Evolutionary conservation across 1,140 invertebrate species (phyloP), one percentile per base, ranked within the genome.

Genomic region (Drosophila ogumai): DNA sequence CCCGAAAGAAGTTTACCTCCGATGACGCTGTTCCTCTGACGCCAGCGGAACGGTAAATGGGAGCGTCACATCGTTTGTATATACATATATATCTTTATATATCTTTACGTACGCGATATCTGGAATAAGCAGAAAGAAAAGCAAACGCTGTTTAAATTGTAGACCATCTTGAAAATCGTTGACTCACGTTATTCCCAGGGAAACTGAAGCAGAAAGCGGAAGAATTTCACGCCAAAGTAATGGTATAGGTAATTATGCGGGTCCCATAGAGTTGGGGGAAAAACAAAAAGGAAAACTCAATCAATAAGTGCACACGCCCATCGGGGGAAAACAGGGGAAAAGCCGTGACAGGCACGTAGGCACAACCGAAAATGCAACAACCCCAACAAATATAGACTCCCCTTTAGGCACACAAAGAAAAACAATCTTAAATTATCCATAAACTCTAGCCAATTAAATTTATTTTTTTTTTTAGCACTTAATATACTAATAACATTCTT

Each of bases 101-200:
- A 17, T 63, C 22, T 56, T 56, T 25, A 4, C 8, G 10, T 10
- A 63, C 13, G n/a, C 40, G 61, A 38, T 68, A 65, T 28, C 36
- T 52, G n/a, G 13, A 31, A 41, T 59, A 67, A 54, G 43, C 36
- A 68, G 36, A 44, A 65, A 82, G 68, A 73, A 66, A 82, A 61
- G 40, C 59, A 72, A 49, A 38, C n/a, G 32, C 59, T 28, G n/a
- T 52, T 60, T 69, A 60, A 54, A 32, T 75, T 52, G 54, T 78
- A 46, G 50, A 64, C 58, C 40, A 59, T 55, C 71, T 59, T 25
- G 43, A 50, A 82, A 79, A 75, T 32, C 63, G 82, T 86, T 76
- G 82, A 82, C 82, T 86, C 82, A 86, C 55, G 66, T 60, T 82
- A 61, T 86, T 87, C 75, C 79, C 82, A 82, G 64, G 60, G 67